Evolutionary conservation across 1,140 invertebrate genomes (phyloP).

Genomic region (Conus betulinus): DNA sequence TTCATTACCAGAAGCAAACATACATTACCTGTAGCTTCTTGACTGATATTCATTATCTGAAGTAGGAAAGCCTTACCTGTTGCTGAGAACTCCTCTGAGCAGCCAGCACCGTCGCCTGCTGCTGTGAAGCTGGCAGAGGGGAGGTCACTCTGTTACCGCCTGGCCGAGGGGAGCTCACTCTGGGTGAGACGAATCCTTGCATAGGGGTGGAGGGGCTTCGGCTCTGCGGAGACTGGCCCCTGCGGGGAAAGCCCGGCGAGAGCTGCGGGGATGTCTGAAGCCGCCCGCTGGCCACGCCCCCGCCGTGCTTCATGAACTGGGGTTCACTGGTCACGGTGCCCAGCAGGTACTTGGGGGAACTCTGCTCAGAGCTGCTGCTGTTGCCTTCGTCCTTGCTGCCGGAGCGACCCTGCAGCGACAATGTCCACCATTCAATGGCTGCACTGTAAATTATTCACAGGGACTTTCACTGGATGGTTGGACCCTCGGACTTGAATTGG

Average conservation of each 20-base stretch:
- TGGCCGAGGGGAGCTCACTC: conserved; percentile 26
- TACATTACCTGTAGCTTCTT: too few species aligned
- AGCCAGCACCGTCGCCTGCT: conserved; percentile 28
- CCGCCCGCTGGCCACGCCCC: background rate
- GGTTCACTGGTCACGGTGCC: conserved; percentile 63
- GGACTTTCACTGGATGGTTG: too few species aligned
- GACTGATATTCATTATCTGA: too few species aligned
- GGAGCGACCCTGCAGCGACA: background rate
- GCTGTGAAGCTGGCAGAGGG: conserved; percentile 41
- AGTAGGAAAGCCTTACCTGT: conserved; percentile 29
- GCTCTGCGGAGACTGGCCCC: conserved; percentile 24
- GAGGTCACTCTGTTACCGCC: conserved; percentile 34
- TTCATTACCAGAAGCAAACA: too few species aligned
- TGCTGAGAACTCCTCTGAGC: conserved; percentile 43
- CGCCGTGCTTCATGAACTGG: conserved; percentile 59
- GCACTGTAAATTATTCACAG: too few species aligned
- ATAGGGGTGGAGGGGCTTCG: conserved; percentile 11
- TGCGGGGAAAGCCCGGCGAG: conserved; percentile 27
- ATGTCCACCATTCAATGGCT: background rate
- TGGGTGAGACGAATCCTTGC: conserved; percentile 39
- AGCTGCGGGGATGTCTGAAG: conserved; percentile 22
- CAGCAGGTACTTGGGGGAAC: conserved; percentile 63
- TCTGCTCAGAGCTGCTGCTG: conserved; percentile 27
- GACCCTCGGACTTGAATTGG: too few species aligned
- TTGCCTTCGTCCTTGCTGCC: conserved; percentile 24